A percentile compares a stretch with the other conserved stretches of the same genome.
Conservation (phyloP, 2,113 vertebrate species). For the Emberiza fucata region DNA sequence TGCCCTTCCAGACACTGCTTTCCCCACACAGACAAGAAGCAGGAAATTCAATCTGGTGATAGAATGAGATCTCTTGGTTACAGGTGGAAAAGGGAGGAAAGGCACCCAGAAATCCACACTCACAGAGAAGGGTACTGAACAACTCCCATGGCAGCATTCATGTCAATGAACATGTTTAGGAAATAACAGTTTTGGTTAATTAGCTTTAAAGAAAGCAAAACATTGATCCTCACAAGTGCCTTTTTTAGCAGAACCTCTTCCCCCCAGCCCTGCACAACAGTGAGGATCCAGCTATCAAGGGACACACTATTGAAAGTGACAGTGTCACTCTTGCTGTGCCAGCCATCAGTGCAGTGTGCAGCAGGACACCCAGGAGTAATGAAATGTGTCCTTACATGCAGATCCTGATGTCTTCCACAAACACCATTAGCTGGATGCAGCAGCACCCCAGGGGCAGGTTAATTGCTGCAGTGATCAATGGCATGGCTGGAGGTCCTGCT, state of each 20-base stretch:
- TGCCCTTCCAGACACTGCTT: background rate
- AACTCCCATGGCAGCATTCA: background rate
- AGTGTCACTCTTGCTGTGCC: background rate
- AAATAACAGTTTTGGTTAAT: background rate
- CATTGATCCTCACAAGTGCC: background rate
- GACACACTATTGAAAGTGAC: background rate
- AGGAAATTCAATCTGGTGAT: background rate
- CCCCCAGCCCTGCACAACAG: background rate
- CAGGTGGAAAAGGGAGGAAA: background rate
- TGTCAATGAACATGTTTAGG: background rate
- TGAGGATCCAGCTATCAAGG: background rate
- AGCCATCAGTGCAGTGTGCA: background rate
- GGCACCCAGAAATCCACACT: background rate
- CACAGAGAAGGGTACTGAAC: rapidly evolving
- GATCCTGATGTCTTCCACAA: background rate
- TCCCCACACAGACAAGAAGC: rapidly evolving
- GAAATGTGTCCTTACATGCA: background rate
- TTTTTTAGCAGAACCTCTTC: background rate
- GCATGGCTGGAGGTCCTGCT: background rate
- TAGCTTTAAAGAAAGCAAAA: rapidly evolving
- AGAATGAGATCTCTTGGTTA: background rate
- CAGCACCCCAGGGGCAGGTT: background rate
- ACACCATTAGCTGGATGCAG: background rate
- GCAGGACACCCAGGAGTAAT: background rate
- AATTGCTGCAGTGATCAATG: background rate